Conservation (phyloP, 2,888 invertebrate species). For the Boloria selene region DNA sequence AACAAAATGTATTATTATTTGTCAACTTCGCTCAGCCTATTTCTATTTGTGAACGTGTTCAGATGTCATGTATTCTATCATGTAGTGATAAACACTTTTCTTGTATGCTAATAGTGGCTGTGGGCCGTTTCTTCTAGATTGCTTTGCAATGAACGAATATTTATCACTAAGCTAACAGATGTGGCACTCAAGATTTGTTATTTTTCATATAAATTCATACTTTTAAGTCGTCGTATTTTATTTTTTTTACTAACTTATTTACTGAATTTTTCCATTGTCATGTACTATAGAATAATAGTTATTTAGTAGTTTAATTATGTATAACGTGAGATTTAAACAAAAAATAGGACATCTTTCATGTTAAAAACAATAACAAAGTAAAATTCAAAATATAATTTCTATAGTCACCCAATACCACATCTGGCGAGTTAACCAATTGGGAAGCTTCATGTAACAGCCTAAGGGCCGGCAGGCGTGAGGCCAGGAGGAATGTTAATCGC, state of each 20-base stretch:
- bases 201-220: neutral
- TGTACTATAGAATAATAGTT: too few species aligned
- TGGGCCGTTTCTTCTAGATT: conserved; percentile 21
- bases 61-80: conserved; percentile 18
- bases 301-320: too few species aligned
- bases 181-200: neutral
- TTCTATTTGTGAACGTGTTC: conserved; percentile 7
- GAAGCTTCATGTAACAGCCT: conserved; percentile 40
- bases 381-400: conserved; percentile 19
- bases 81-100: conserved; percentile 12
- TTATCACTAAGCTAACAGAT: conserved; percentile 3
- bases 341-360: neutral
- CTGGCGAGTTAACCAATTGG: conserved; percentile 25
- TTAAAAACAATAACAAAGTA: conserved; percentile 7
- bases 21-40: conserved; percentile 8
- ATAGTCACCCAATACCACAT: conserved; percentile 18
- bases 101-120: conserved; percentile 12
- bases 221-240: too few species aligned
- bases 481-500: conserved; percentile 81
- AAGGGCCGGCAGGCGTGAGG: conserved; percentile 73
- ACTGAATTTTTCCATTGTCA: too few species aligned
- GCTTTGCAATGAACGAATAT: conserved; percentile 8
- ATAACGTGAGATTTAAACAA: neutral
- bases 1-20: neutral
- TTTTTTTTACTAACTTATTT: too few species aligned